Conservation (phyloP, 1,140 invertebrate species). For the Ips nitidus region DNA sequence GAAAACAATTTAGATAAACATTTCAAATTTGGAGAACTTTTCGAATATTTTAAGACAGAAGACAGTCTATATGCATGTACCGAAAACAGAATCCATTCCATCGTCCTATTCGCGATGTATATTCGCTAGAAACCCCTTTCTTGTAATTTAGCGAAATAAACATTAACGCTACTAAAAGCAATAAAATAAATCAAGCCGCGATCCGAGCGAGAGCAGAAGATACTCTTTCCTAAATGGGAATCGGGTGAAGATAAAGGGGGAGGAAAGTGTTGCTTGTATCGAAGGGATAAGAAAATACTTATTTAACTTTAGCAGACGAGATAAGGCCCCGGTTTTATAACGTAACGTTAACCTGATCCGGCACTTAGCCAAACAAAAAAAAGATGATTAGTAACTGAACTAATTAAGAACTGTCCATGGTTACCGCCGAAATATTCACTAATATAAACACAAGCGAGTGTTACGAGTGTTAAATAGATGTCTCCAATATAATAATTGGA, state of each 20-base stretch:
- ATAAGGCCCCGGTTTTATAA: slow-evolving; percentile 12
- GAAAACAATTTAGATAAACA: too few relatives aligned
- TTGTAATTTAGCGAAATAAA: slow-evolving; percentile 54
- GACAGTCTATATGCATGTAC: neutral
- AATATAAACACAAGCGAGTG: slow-evolving; percentile 24
- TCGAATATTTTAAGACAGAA: too few relatives aligned
- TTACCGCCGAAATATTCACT: slow-evolving; percentile 22
- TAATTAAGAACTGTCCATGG: slow-evolving; percentile 21
- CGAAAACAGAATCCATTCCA: slow-evolving; percentile 13
- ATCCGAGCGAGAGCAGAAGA: slow-evolving; percentile 42
- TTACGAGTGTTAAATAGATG: slow-evolving; percentile 36
- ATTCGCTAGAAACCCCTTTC: slow-evolving; percentile 50
- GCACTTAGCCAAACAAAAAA: too few relatives aligned
- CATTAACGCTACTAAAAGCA: slow-evolving; percentile 53
- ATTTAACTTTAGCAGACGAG: slow-evolving; percentile 10
- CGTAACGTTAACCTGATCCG: too few relatives aligned
- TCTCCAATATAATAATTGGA: slow-evolving; percentile 39
- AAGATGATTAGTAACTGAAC: slow-evolving; percentile 19
- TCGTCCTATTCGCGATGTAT: slow-evolving; percentile 25
- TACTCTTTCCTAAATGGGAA: slow-evolving; percentile 47
- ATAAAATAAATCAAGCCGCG: slow-evolving; percentile 53
- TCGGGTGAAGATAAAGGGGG: slow-evolving; percentile 31
- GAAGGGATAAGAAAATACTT: slow-evolving; percentile 27
- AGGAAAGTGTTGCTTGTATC: slow-evolving; percentile 20
- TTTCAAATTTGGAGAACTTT: too few relatives aligned